Evolutionary conservation across 2,888 invertebrate species (phyloP).

Genomic region (Andrena praecox): DNA sequence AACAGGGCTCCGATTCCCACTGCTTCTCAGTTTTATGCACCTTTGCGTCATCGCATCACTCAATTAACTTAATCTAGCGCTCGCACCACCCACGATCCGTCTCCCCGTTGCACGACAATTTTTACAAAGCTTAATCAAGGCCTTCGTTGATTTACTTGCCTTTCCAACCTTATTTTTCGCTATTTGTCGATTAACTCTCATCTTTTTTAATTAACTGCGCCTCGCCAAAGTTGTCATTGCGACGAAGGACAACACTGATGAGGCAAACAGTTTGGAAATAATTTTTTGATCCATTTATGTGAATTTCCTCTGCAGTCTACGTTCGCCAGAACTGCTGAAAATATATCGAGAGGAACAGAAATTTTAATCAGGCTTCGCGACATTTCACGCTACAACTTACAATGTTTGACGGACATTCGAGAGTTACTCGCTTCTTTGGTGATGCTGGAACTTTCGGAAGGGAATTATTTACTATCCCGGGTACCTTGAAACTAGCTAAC

Average conservation of each 20-base stretch:
- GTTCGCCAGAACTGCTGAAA: not conserved
- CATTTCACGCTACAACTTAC: constrained; percentile 25
- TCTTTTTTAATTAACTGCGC: not conserved
- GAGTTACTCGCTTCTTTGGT: constrained; percentile 22
- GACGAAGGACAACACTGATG: not conserved
- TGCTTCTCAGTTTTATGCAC: constrained; percentile 1
- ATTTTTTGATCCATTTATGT: not conserved
- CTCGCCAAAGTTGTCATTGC: not conserved
- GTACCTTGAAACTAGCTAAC: constrained; percentile 30
- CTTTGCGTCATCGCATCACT: not conserved
- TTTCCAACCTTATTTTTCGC: no score
- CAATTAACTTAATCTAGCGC: constrained; percentile 27
- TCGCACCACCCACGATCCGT: not conserved
- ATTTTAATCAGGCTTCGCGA: constrained; percentile 37
- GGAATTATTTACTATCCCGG: constrained; percentile 43
- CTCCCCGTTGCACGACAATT: not conserved
- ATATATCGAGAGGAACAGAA: not conserved
- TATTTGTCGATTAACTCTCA: not conserved
- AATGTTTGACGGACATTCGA: constrained; percentile 23
- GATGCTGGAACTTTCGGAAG: constrained; percentile 30
- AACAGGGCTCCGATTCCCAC: not conserved
- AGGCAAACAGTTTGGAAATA: not conserved
- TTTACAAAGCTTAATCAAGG: not conserved
- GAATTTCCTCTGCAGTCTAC: not conserved
- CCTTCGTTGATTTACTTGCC: not conserved